These are phyloP conservation scores for Cydia pomonella DNA, from an alignment of 1,140 invertebrate species.

Conservation along the genomic window DNA sequence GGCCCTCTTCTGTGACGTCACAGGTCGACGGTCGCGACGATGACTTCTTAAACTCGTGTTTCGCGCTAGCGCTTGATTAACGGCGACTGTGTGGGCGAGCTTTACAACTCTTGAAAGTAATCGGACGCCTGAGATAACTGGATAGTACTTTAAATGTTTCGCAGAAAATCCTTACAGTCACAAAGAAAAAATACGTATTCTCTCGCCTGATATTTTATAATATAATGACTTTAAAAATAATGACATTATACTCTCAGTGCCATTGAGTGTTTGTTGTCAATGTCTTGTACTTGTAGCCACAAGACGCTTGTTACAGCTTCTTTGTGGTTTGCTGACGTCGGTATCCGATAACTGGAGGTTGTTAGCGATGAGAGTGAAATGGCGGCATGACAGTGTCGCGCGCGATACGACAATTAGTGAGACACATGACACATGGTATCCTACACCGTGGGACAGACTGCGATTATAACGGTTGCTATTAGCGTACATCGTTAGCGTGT, in stretches of 20 bases:
- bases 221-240: too few relatives aligned
- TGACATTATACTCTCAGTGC: too few relatives aligned
- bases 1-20: not conserved
- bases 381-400: not conserved
- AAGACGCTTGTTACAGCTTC: not conserved
- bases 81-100: not conserved
- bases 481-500: not conserved
- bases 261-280: too few relatives aligned
- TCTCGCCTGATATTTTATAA: too few relatives aligned
- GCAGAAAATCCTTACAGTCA: too few relatives aligned
- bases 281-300: too few relatives aligned
- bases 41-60: conserved; percentile 2
- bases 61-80: not conserved
- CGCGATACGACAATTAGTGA: not conserved
- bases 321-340: not conserved
- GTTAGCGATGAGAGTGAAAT: not conserved
- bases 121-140: not conserved
- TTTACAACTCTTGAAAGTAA: not conserved
- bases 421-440: not conserved
- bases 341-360: not conserved
- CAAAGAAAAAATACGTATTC: too few relatives aligned
- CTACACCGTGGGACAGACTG: not conserved
- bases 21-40: not conserved
- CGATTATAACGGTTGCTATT: not conserved
- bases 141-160: too few relatives aligned